Conservation (phyloP, 2,797 vertebrate genomes). For the Gymnodraco acuticeps region DNA sequence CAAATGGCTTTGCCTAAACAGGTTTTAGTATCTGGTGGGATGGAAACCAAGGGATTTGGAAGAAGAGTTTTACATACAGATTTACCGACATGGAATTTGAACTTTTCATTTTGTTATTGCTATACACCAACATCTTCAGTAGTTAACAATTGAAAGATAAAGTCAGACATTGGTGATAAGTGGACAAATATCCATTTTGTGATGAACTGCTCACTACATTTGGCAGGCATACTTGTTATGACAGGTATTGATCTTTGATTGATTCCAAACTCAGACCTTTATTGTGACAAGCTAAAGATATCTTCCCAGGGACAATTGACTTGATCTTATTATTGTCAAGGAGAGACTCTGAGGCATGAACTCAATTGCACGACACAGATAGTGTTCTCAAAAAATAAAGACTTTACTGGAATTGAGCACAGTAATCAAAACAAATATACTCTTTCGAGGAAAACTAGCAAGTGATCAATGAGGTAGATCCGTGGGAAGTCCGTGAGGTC, state of each 20-base stretch:
- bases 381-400: too few species aligned
- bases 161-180: neutral
- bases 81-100: neutral
- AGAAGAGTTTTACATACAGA: constrained; percentile 1
- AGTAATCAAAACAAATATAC: too few species aligned
- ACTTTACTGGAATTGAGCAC: too few species aligned
- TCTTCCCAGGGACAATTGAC: neutral
- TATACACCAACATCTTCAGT: neutral
- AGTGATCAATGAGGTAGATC: too few species aligned
- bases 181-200: neutral
- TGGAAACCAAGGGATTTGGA: neutral
- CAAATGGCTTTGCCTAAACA: neutral
- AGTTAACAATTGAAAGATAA: neutral
- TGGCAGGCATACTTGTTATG: neutral
- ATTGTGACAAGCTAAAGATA: neutral
- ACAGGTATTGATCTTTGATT: constrained; percentile 11
- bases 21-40: neutral
- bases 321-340: neutral
- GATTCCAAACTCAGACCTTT: constrained; percentile 7
- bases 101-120: neutral
- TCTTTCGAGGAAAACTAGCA: too few species aligned
- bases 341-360: too few species aligned
- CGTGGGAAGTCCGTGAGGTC: too few species aligned
- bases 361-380: too few species aligned
- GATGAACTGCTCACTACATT: neutral